A percentile compares a stretch with the other conserved stretches of the same genome.
Evolutionary conservation across 2,113 vertebrate genomes (phyloP).

Genomic region (Gopherus evgoodei): DNA sequence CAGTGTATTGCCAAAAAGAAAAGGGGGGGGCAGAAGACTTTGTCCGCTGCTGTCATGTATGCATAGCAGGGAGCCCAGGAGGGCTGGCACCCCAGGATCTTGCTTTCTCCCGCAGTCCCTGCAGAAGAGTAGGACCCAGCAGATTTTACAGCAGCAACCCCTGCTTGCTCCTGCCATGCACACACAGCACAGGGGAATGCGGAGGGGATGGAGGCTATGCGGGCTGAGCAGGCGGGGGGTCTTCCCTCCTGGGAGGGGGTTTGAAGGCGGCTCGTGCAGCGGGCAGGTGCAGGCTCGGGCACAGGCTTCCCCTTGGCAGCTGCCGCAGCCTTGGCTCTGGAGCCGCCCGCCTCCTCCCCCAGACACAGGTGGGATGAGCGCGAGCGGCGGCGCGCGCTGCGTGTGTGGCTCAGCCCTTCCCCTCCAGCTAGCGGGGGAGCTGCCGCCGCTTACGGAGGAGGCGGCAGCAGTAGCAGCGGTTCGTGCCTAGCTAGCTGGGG

Average conservation of each 20-base stretch:
- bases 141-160: background rate
- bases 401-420: background rate
- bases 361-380: slow-evolving; percentile 7
- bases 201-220: background rate
- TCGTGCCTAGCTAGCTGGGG: slow-evolving; percentile 65
- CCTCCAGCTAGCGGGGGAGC: slow-evolving; percentile 8
- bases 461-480: slow-evolving; percentile 58
- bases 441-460: background rate
- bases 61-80: background rate
- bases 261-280: background rate
- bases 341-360: background rate
- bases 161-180: background rate
- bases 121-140: background rate
- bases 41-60: slow-evolving; percentile 12
- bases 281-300: slow-evolving; percentile 23
- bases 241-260: background rate
- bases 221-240: background rate
- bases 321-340: background rate
- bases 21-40: background rate
- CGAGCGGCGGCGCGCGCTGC: background rate
- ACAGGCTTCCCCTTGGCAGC: background rate
- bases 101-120: background rate
- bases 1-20: background rate
- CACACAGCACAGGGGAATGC: background rate
- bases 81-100: background rate